Percentiles rank a stretch among this genome's conserved stretches.
phyloP scores from a whole-genome alignment of 2,113 vertebrate genomes.

The Pica pica region DNA sequence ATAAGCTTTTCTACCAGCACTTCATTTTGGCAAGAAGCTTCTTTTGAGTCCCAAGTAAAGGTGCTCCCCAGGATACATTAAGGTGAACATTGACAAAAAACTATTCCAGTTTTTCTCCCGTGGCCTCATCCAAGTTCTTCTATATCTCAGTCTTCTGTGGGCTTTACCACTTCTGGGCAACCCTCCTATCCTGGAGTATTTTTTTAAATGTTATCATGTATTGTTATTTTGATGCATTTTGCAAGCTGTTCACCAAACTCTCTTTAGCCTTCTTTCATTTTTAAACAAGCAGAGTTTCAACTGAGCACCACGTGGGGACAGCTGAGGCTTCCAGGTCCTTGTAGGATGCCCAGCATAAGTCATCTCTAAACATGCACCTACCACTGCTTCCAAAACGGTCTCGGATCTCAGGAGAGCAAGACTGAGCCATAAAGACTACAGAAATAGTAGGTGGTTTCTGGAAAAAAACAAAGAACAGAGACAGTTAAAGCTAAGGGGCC shows the following conservation, averaged over 20 bases:
- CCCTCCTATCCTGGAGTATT: not conserved
- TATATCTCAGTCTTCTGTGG: not conserved
- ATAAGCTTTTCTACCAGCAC: not conserved
- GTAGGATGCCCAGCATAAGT: not conserved
- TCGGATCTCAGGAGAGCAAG: not conserved
- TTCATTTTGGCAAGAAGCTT: not conserved
- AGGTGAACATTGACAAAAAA: not conserved
- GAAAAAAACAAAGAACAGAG: not conserved
- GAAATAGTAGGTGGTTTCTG: not conserved
- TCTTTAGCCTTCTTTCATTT: not conserved
- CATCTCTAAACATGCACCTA: not conserved
- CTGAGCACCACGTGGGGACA: accelerated
- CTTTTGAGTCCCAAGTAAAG: not conserved
- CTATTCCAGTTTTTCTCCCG: not conserved
- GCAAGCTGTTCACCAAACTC: not conserved
- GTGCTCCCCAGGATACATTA: not conserved
- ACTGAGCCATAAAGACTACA: not conserved
- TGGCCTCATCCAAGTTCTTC: not conserved
- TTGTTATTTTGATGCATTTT: not conserved
- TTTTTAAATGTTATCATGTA: not conserved
- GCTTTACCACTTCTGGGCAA: not conserved
- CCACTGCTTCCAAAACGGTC: not conserved
- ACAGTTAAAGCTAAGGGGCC: not conserved
- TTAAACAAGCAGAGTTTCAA: not conserved
- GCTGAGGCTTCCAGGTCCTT: not conserved